Evolutionary conservation across 2,797 vertebrate genomes (phyloP).

Genomic region (Austrolebias charrua): DNA sequence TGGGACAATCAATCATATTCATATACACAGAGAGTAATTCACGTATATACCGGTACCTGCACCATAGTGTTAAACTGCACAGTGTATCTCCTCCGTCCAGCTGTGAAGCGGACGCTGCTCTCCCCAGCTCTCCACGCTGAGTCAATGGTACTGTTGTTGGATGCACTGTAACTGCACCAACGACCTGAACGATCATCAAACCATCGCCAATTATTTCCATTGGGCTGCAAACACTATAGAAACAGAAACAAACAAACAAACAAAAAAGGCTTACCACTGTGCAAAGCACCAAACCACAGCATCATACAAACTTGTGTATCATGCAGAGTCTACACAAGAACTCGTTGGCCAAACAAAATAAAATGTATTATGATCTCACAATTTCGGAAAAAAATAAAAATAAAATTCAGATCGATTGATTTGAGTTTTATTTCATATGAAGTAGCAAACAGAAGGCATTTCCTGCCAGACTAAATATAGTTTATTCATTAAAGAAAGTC

Average conservation of each 20-base stretch:
- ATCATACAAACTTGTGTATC: not conserved
- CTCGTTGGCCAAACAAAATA: not conserved
- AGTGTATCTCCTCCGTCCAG: conserved; percentile 93
- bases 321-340: not conserved
- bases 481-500: not conserved
- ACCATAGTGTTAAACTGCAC: conserved; percentile 98
- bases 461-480: not conserved
- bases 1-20: not conserved
- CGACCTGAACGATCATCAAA: conserved; percentile 96
- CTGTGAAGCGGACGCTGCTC: conserved; percentile 94
- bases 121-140: conserved; percentile 93
- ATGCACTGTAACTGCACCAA: conserved; percentile 97
- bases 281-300: not conserved
- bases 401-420: not conserved
- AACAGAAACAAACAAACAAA: conserved; percentile 1
- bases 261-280: not conserved
- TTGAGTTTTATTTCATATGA: not conserved
- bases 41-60: conserved; percentile 90
- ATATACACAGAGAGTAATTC: not conserved
- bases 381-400: not conserved
- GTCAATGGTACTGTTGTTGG: conserved; percentile 97
- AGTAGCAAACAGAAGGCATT: not conserved
- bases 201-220: conserved; percentile 97
- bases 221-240: conserved; percentile 90
- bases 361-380: not conserved